Conservation (phyloP, 1,140 invertebrate species). For the Acromyrmex heyeri region DNA sequence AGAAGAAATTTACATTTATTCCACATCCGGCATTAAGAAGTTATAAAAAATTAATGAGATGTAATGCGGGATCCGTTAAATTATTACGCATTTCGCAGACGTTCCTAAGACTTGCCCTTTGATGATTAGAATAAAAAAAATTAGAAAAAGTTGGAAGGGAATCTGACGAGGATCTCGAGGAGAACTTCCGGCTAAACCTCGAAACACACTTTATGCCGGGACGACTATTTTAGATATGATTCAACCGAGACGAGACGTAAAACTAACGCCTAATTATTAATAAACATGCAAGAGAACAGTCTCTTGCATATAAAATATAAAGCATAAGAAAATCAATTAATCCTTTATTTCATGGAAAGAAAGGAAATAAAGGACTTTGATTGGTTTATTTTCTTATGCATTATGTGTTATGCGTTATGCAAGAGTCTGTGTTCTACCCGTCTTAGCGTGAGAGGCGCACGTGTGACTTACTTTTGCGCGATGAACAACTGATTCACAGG, state of each 20-base stretch:
- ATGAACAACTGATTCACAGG: constrained; percentile 70
- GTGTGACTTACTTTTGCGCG: not conserved
- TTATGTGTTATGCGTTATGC: no score
- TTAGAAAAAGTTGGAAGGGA: not conserved
- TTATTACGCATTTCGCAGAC: constrained; percentile 11
- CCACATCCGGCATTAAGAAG: not conserved
- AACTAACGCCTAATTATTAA: constrained; percentile 76
- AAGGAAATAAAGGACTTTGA: no score
- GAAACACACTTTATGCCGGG: constrained; percentile 63
- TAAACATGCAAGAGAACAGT: no score
- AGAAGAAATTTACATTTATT: not conserved
- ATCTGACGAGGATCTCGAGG: constrained; percentile 12
- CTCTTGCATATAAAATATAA: no score
- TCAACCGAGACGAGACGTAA: constrained; percentile 58
- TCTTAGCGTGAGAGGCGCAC: constrained; percentile 56
- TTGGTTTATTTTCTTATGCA: no score
- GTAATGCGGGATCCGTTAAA: not conserved
- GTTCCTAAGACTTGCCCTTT: not conserved
- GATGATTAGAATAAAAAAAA: constrained; percentile 27
- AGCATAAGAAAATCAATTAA: no score
- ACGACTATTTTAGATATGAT: constrained; percentile 75
- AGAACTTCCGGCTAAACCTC: constrained; percentile 60
- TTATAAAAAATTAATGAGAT: constrained; percentile 15
- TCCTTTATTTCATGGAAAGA: no score
- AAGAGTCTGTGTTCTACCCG: no score